Evolutionary conservation across 2,888 invertebrate genomes (phyloP), one percentile per base, ranked within the genome.

Genomic region (Strigamia crassipes): DNA sequence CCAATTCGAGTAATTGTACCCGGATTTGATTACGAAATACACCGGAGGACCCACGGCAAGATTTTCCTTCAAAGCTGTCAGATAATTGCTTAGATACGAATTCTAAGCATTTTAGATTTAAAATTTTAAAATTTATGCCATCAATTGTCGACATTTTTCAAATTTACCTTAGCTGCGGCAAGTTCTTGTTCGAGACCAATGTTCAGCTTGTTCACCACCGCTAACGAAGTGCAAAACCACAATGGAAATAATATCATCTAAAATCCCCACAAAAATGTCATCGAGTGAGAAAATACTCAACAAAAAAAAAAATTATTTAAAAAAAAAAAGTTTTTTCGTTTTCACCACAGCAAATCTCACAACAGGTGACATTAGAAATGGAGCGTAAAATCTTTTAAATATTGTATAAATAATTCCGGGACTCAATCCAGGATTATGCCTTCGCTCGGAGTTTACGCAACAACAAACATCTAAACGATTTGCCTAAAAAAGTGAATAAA

Each of bases 171-270:
- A 0, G 99, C 97, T 96, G 99, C 97, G 0, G 98, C 95, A 0
- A 99, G 90, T 86, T 97, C 96, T 88, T 99, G 97, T 88, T 99
- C 97, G n/a, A 99, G 89, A 0, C 99, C 99, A 83, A 99, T 92
- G 83, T 96, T 94, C 84, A 99, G 93, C 86, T 94, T 93, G 0
- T 96, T 95, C 4, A 96, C 91, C n/a, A 97, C 93, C 0, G 96
- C 93, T 46, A 97, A 91, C 18, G 96, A 96, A 0, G 93, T 91
- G 86, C 96, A 96, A 21, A 97, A 91, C 95, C 96, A 97, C 0
- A 93, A 95, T 86, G 94, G 94, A 91, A 99, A 99, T 1, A 94
- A 86, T 80, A 97, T 89, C 91, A 97, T 81, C 81, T 81, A 18
- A 2, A 38, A 38, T 4, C 1, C 10, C 10, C 0, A 38, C 38